Evolutionary conservation across 2,113 vertebrate genomes (phyloP).

Genomic region (Fulica atra): DNA sequence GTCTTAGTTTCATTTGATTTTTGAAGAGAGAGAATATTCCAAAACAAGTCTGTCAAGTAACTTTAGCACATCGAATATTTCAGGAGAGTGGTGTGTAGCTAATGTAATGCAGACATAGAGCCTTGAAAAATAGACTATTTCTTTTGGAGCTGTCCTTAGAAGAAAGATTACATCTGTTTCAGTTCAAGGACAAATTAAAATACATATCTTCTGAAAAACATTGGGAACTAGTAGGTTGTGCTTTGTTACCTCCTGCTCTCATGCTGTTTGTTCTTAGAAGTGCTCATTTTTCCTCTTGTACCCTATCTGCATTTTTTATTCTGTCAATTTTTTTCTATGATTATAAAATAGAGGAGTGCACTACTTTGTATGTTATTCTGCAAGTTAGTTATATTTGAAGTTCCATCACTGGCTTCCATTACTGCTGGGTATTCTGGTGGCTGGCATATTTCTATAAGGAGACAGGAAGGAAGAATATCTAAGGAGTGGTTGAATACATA

Average conservation of each 20-base stretch:
- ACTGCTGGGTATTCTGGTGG: background rate
- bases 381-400: background rate
- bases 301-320: background rate
- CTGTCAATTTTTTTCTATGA: background rate
- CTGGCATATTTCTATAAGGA: background rate
- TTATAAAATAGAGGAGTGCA: background rate
- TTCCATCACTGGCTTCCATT: background rate
- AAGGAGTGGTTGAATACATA: background rate
- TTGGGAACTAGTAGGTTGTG: background rate
- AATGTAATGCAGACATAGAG: background rate
- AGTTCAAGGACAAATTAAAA: background rate
- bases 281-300: background rate
- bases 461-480: background rate
- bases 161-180: background rate
- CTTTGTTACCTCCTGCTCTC: background rate
- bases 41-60: background rate
- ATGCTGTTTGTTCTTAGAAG: background rate
- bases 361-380: background rate
- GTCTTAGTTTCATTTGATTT: background rate
- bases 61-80: background rate
- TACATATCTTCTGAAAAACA: background rate
- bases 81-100: background rate
- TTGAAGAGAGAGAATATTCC: background rate
- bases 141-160: background rate
- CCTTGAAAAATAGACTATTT: background rate